Percentiles rank a stretch among this genome's conserved stretches.
Conservation (phyloP, 2,888 invertebrate species). For the Drosophila histrio region DNA sequence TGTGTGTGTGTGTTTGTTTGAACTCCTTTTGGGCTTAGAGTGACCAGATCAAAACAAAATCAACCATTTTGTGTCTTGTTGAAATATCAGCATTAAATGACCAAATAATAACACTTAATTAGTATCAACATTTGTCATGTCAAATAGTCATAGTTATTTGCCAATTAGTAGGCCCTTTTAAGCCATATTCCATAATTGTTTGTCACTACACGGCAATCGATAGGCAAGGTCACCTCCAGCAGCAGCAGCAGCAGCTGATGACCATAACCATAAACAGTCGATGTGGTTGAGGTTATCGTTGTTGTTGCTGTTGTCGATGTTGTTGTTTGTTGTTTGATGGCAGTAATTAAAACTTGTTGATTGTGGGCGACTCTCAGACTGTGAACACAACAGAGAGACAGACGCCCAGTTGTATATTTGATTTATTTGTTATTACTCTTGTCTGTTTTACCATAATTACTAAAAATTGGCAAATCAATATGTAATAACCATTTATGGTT, state of each 20-base stretch:
- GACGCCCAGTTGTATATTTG: slow-evolving; percentile 46
- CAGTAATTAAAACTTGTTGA: slow-evolving; percentile 74
- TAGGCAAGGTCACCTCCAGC: slow-evolving; percentile 50
- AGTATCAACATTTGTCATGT: slow-evolving; percentile 7
- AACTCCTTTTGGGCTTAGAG: slow-evolving; percentile 36
- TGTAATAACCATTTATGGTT: slow-evolving; percentile 25
- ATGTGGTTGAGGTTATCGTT: slow-evolving; percentile 36
- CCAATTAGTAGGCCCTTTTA: slow-evolving; percentile 5
- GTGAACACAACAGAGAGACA: slow-evolving; percentile 4
- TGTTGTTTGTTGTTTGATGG: slow-evolving; percentile 36
- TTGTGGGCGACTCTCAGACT: slow-evolving; percentile 54
- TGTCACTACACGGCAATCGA: slow-evolving; percentile 34
- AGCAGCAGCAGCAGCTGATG: slow-evolving; percentile 49
- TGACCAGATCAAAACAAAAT: slow-evolving; percentile 41
- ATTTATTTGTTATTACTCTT: slow-evolving; percentile 49
- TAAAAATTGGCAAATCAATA: not conserved
- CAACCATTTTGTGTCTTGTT: slow-evolving; percentile 3
- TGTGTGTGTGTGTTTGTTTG: slow-evolving; percentile 13
- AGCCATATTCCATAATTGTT: slow-evolving; percentile 16
- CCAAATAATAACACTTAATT: slow-evolving; percentile 16
- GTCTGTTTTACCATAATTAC: slow-evolving; percentile 9
- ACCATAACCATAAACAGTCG: slow-evolving; percentile 56
- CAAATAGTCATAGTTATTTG: slow-evolving; percentile 12
- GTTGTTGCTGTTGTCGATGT: slow-evolving; percentile 20
- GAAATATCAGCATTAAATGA: slow-evolving; percentile 4